Evolutionary conservation across 2,888 invertebrate species (phyloP), one percentile per base, ranked within the genome.

Genomic region (Nemoura dubitans): DNA sequence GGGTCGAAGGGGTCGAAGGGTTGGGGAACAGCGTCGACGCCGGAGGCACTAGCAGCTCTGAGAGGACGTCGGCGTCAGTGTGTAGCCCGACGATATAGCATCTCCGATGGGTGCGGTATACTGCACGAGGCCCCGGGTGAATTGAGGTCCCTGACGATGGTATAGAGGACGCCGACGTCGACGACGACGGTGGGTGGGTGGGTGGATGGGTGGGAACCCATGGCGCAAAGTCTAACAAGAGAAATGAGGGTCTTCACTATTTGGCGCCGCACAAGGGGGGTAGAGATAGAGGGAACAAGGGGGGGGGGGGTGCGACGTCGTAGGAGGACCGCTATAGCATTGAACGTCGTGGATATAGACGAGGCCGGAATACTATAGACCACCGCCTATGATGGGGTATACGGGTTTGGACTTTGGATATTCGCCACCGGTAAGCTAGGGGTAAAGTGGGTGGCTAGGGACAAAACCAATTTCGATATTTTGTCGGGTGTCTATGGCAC

Each of bases 1-100:
- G 42, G 86, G 77, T 84, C 30, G 36, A 82, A 86, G 87, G 83
- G 88, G 87, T 86, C 85, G 86, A 85, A 42, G 26, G 76, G 36
- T 26, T 6, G 82, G 82, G 30, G 36, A 10, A n/a, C 3, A 36
- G 36, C 59, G 42, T 14, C 76, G 36, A 81, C 81, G 81, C 30
- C 81, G 27, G 25, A 21, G 26, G 81, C 81, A 81, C 81, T 21
- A 26, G 30, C 6, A 59, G 59, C 59, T 59, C 14, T 59, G 59
- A 59, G 59, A 21, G n/a, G n/a, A 59, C 14, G 59, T 59, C 59
- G 59, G 21, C 21, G 59, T 21, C 21, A 14, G 59, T 36, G 59
- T 59, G 2, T 36, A 36, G 36, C 59, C 2, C 3, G 59, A 59
- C 10, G 59, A 59, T 59, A 59, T 59, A 59, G 59, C 59, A 59